phyloP scores from a whole-genome alignment of 2,797 vertebrate genomes.

The Spinus pinus region DNA sequence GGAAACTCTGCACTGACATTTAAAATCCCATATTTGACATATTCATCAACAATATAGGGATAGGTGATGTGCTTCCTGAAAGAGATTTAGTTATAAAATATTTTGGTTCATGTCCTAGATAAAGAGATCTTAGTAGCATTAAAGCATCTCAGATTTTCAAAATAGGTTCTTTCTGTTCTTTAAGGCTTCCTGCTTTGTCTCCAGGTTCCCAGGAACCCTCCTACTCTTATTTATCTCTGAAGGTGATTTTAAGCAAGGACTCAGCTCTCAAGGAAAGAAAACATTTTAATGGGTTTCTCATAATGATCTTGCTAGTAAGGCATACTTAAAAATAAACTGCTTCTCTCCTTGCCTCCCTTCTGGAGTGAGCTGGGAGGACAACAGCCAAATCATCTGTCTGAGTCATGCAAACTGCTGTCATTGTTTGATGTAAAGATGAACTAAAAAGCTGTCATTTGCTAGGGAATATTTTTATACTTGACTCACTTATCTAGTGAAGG shows the following conservation, averaged over 20 bases:
- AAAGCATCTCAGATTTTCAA: not conserved
- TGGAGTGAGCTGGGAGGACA: slow-evolving; percentile 3
- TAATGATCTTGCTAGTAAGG: not conserved
- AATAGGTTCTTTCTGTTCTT: not conserved
- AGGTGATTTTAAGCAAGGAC: not conserved
- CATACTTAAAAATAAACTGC: slow-evolving; percentile 34
- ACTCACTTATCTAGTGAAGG: slow-evolving; percentile 21
- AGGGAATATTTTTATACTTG: slow-evolving; percentile 48
- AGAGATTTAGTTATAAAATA: not conserved
- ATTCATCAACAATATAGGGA: not conserved
- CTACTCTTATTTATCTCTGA: not conserved
- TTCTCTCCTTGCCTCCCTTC: not conserved
- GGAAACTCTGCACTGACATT: not conserved
- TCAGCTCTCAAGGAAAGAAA: not conserved
- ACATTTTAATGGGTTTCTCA: not conserved
- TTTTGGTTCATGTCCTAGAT: not conserved
- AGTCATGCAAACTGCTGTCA: slow-evolving; percentile 56
- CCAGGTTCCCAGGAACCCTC: not conserved
- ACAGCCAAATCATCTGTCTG: slow-evolving; percentile 12
- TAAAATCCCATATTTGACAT: not conserved
- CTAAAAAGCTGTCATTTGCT: slow-evolving; percentile 46
- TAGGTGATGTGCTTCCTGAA: not conserved
- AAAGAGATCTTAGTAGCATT: not conserved
- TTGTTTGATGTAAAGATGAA: slow-evolving; percentile 42
- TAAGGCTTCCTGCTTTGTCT: not conserved